These are phyloP conservation scores for Catharus bicknelli DNA, from an alignment of 2,113 vertebrate species.

Conservation along the genomic window DNA sequence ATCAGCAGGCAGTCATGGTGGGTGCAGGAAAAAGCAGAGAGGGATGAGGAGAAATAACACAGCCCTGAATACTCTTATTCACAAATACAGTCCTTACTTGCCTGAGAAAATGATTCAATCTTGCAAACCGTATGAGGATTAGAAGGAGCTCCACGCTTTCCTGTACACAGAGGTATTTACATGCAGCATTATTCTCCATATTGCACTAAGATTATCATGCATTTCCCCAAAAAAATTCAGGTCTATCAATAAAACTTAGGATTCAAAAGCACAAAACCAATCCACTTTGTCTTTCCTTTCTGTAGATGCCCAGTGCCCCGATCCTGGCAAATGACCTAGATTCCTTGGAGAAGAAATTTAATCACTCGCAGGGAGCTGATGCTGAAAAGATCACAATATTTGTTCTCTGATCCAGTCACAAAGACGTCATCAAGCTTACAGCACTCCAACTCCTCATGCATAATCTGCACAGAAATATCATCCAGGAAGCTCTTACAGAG, in stretches of 20 bases:
- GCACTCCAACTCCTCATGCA: not conserved
- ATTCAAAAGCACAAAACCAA: not conserved
- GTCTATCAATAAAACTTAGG: not conserved
- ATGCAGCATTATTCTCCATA: not conserved
- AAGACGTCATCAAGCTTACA: constrained; percentile 54
- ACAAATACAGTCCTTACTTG: not conserved
- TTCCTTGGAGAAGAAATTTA: constrained; percentile 11
- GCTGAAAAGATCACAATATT: constrained; percentile 46
- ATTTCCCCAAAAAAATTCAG: not conserved
- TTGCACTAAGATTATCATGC: not conserved
- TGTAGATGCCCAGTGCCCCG: not conserved
- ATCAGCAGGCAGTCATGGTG: not conserved
- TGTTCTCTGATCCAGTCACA: constrained; percentile 44
- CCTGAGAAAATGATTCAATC: not conserved
- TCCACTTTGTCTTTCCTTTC: not conserved
- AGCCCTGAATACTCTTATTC: not conserved
- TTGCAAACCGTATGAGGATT: not conserved
- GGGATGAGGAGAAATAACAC: not conserved
- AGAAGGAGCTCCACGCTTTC: not conserved
- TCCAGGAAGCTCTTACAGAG: constrained; percentile 30
- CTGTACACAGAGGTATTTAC: not conserved
- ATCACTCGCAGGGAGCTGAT: not conserved
- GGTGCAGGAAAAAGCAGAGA: not conserved
- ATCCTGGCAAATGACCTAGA: not conserved
- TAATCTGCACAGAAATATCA: constrained; percentile 63